These are phyloP conservation scores for Cladopsammia gracilis DNA, from an alignment of 64 coral and sea anemone genomes.

Conservation along the genomic window DNA sequence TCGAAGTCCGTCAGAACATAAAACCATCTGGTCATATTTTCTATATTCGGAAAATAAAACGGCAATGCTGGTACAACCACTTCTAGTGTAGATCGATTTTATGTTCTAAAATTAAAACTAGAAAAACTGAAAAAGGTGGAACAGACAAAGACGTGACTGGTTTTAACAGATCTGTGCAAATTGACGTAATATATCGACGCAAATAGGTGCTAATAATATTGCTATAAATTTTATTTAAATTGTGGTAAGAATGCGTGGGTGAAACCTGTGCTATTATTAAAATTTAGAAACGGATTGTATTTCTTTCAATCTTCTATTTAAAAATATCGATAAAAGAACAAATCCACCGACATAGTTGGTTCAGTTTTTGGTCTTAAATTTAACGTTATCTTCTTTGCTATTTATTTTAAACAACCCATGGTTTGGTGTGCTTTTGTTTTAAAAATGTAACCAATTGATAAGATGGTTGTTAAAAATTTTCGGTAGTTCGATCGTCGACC, in stretches of 20 bases:
- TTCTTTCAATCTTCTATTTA: neutral
- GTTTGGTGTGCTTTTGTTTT: neutral
- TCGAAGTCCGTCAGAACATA: too few species aligned
- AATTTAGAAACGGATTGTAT: slow-evolving; percentile 9
- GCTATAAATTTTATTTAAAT: slow-evolving; percentile 4
- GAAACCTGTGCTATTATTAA: neutral
- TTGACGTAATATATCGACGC: slow-evolving; percentile 22
- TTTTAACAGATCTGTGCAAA: neutral
- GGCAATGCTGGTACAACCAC: too few species aligned
- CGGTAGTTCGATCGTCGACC: neutral
- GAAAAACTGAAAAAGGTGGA: neutral
- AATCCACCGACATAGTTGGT: too few species aligned
- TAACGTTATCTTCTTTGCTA: neutral
- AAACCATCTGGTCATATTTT: too few species aligned
- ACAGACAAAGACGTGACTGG: neutral
- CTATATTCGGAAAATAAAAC: too few species aligned
- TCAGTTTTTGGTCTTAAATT: neutral
- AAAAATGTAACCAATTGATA: neutral
- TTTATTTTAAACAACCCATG: neutral
- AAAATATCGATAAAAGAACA: neutral
- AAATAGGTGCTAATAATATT: slow-evolving; percentile 15
- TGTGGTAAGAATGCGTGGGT: slow-evolving; percentile 9
- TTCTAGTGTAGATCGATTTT: too few species aligned
- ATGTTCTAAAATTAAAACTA: too few species aligned
- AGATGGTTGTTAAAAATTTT: neutral